phyloP scores from a whole-genome alignment of 2,888 invertebrate genomes.

The Myopa tessellatipennis region DNA sequence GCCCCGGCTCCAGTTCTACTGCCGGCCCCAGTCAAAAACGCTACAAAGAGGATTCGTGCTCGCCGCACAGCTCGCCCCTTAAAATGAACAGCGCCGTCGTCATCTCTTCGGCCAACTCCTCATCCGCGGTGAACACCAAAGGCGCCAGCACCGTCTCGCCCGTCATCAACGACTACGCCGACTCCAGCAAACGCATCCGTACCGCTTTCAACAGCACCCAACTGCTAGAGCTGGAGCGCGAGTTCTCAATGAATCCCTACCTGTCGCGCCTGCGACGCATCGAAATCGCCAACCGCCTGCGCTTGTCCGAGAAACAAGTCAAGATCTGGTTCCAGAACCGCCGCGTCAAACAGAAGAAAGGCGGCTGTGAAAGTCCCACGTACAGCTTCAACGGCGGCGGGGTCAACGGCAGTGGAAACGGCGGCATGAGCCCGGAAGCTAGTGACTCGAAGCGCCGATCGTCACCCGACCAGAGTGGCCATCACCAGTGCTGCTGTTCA shows the following conservation, averaged over 20 bases:
- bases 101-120: slow-evolving; percentile 50
- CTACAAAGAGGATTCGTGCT: slow-evolving; percentile 58
- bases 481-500: slow-evolving; percentile 39
- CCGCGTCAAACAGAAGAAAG: slow-evolving; percentile 93
- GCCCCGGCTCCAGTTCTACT: slow-evolving; percentile 1
- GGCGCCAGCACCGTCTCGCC: slow-evolving; percentile 54
- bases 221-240: slow-evolving; percentile 86
- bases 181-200: slow-evolving; percentile 87
- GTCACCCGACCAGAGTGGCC: slow-evolving; percentile 9
- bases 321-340: slow-evolving; percentile 95
- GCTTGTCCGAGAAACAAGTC: slow-evolving; percentile 93
- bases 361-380: slow-evolving; percentile 74
- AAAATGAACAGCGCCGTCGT: slow-evolving; percentile 51
- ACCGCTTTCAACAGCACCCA: slow-evolving; percentile 95
- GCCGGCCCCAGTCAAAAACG: slow-evolving; percentile 49
- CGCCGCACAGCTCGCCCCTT: slow-evolving; percentile 59
- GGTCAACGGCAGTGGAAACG: slow-evolving; percentile 43
- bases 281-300: slow-evolving; percentile 90
- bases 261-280: slow-evolving; percentile 88
- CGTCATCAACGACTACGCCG: slow-evolving; percentile 69
- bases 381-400: slow-evolving; percentile 55
- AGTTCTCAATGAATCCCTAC: slow-evolving; percentile 91
- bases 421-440: slow-evolving; percentile 50
- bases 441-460: slow-evolving; percentile 21
- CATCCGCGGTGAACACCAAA: slow-evolving; percentile 54